A percentile compares a stretch with the other conserved stretches of the same genome.
Conservation (phyloP, 2,113 vertebrate species). For the Forbesichthys papilliferus region DNA sequence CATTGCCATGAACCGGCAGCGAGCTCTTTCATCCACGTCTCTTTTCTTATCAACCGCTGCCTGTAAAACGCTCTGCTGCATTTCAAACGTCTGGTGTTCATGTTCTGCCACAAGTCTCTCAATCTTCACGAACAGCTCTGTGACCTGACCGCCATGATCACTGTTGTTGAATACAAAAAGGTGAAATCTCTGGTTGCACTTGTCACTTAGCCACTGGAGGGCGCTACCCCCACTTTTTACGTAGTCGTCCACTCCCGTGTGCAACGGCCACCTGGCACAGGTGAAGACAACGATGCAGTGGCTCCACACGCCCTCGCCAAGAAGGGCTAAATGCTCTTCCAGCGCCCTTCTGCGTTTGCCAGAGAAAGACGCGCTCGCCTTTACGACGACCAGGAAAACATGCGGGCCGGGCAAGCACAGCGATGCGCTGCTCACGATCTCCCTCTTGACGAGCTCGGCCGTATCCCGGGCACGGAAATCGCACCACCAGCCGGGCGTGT, state of each 20-base stretch:
- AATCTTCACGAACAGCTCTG: constrained; percentile 58
- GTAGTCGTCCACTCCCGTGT: background rate
- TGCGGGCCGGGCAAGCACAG: constrained; percentile 70
- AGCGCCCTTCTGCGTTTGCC: constrained; percentile 55
- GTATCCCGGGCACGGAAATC: constrained; percentile 59
- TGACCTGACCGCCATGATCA: background rate
- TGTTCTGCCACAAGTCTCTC: constrained; percentile 44
- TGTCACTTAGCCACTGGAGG: constrained; percentile 55
- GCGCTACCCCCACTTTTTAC: constrained; percentile 14
- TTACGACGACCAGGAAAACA: constrained; percentile 64
- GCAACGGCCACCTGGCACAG: background rate
- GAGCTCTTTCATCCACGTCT: constrained; percentile 50
- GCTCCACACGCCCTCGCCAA: constrained; percentile 60
- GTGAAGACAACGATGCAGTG: constrained; percentile 66
- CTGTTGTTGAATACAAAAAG: constrained; percentile 16
- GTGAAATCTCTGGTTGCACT: constrained; percentile 59
- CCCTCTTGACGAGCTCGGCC: constrained; percentile 56
- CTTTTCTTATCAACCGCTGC: constrained; percentile 39
- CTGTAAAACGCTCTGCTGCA: constrained; percentile 30
- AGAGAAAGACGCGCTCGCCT: constrained; percentile 50
- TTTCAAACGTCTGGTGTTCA: constrained; percentile 49
- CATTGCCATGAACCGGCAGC: constrained; percentile 46
- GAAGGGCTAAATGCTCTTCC: constrained; percentile 69
- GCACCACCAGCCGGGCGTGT: constrained; percentile 75
- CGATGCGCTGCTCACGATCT: constrained; percentile 55